Evolutionary conservation across 1,140 invertebrate species (phyloP).

Genomic region (Leptinotarsa defecta): DNA sequence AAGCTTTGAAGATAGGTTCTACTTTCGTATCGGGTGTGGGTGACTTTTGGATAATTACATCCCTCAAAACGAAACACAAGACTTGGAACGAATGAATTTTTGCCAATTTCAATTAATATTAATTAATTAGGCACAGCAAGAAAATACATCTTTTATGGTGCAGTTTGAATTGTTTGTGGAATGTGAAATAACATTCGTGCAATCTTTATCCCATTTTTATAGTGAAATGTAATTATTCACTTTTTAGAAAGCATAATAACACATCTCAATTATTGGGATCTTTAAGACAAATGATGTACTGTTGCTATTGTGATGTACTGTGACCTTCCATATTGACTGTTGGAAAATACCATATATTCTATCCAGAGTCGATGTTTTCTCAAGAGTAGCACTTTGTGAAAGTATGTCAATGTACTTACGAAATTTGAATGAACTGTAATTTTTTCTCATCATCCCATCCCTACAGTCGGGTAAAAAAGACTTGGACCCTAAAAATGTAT

Average conservation of each 20-base stretch:
- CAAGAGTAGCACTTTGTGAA: not conserved
- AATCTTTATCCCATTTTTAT: not conserved
- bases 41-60: too few relatives aligned
- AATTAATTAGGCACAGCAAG: too few relatives aligned
- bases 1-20: too few relatives aligned
- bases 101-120: too few relatives aligned
- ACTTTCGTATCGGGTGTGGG: too few relatives aligned
- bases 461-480: conserved; percentile 30
- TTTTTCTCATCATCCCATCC: conserved; percentile 21
- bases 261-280: not conserved
- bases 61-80: too few relatives aligned
- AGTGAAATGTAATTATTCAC: not conserved
- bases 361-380: not conserved
- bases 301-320: too few relatives aligned
- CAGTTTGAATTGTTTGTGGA: too few relatives aligned
- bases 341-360: not conserved
- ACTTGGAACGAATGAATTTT: too few relatives aligned
- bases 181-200: too few relatives aligned
- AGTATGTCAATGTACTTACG: not conserved
- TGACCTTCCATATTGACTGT: too few relatives aligned
- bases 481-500: conserved; percentile 16
- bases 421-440: conserved; percentile 11
- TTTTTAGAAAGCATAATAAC: not conserved
- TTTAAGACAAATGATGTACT: not conserved
- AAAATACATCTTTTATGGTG: too few relatives aligned